Conservation (phyloP, 2,888 invertebrate genomes). For the Harpalus rubripes region DNA sequence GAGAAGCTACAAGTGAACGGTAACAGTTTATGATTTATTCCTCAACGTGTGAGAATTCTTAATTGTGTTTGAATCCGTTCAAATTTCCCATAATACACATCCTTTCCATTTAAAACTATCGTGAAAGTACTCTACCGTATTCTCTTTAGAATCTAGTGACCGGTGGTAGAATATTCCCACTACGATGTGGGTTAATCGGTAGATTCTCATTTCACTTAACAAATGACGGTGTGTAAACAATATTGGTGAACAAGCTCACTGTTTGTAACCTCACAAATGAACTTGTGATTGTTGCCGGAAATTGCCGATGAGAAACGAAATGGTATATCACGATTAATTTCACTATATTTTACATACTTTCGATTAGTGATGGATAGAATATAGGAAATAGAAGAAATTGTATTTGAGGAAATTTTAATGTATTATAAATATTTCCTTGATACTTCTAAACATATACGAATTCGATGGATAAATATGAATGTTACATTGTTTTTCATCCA, state of each 20-base stretch:
- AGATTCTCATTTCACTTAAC: slow-evolving; percentile 38
- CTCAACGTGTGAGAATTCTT: slow-evolving; percentile 8
- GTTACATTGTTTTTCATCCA: too few relatives aligned
- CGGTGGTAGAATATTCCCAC: slow-evolving; percentile 28
- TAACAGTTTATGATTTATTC: slow-evolving; percentile 18
- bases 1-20: slow-evolving; percentile 2
- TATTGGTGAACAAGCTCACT: slow-evolving; percentile 2
- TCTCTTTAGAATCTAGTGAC: slow-evolving; percentile 23
- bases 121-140: slow-evolving; percentile 22
- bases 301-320: slow-evolving; percentile 24
- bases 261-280: too few relatives aligned
- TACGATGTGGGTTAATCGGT: slow-evolving; percentile 16
- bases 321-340: slow-evolving; percentile 25
- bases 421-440: too few relatives aligned
- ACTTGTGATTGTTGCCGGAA: slow-evolving; percentile 6
- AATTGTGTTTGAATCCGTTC: slow-evolving; percentile 27
- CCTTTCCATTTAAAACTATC: slow-evolving; percentile 24
- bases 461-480: too few relatives aligned
- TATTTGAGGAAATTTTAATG: too few relatives aligned
- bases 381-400: too few relatives aligned
- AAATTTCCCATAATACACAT: slow-evolving; percentile 41
- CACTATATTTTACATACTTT: slow-evolving; percentile 22
- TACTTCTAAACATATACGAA: too few relatives aligned
- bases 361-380: not conserved
- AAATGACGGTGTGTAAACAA: slow-evolving; percentile 16